Percentiles rank a stretch among this genome's conserved stretches.
phyloP scores from a whole-genome alignment of 2,888 invertebrate species.

The Leucophenga maculata region DNA sequence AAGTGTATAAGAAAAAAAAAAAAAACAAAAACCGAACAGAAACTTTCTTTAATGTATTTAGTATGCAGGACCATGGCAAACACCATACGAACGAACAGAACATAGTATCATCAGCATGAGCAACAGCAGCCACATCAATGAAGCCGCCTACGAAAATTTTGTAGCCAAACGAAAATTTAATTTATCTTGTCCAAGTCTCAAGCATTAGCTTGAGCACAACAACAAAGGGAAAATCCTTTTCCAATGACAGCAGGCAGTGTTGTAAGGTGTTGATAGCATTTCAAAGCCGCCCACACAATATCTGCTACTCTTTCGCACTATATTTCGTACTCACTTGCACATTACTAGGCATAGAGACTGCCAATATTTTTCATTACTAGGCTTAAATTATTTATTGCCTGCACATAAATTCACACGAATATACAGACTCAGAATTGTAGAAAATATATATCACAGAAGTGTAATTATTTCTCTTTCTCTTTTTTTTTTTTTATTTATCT shows the following conservation, averaged over 20 bases:
- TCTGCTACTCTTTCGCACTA: too few species aligned
- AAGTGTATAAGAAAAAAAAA: too few species aligned
- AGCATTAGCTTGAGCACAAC: neutral
- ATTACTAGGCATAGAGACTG: neutral
- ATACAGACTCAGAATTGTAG: neutral
- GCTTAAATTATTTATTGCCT: conserved; percentile 7
- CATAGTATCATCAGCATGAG: conserved; percentile 20
- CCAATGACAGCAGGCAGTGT: too few species aligned
- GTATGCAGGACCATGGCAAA: conserved; percentile 2
- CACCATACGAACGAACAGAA: neutral
- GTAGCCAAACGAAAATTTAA: conserved; percentile 17
- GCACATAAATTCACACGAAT: conserved; percentile 6
- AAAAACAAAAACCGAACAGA: too few species aligned
- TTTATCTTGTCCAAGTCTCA: conserved; percentile 22
- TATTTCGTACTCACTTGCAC: too few species aligned
- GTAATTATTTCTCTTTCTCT: neutral
- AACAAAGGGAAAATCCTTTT: neutral
- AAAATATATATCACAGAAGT: neutral
- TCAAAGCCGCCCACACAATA: too few species aligned
- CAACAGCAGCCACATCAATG: conserved; percentile 20
- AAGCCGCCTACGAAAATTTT: conserved; percentile 25
- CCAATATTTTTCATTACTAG: neutral
- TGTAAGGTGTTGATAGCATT: conserved; percentile 37
- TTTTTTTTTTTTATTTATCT: neutral
- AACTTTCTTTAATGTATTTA: neutral